These are phyloP conservation scores for Ateles fusciceps DNA, from an alignment of 2,797 vertebrate species.

Conservation along the genomic window DNA sequence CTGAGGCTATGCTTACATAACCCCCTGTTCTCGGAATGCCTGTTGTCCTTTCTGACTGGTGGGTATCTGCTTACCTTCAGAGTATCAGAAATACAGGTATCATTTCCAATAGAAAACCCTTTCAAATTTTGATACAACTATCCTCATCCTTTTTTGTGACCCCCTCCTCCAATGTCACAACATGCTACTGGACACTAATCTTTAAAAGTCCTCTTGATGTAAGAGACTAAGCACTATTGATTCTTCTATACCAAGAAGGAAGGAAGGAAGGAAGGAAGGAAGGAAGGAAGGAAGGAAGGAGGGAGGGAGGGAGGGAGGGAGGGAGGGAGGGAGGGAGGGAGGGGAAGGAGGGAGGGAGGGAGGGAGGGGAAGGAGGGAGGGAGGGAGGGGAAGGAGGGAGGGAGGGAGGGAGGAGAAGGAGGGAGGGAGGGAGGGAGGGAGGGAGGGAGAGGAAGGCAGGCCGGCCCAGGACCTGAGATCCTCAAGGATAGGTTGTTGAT, in stretches of 20 bases:
- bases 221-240: background rate
- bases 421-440: rapidly evolving
- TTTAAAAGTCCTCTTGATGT: background rate
- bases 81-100: background rate
- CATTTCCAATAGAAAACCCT: background rate
- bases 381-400: rapidly evolving
- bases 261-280: too few species aligned
- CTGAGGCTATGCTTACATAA: background rate
- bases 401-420: rapidly evolving
- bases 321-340: rapidly evolving
- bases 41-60: background rate
- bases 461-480: background rate
- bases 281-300: background rate
- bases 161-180: too few species aligned
- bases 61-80: background rate
- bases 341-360: too few species aligned
- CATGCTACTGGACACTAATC: background rate
- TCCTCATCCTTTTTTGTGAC: background rate
- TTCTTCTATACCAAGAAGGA: background rate
- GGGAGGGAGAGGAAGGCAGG: too few species aligned
- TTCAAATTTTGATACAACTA: background rate
- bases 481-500: background rate
- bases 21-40: background rate
- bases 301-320: rapidly evolving
- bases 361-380: rapidly evolving